Percentiles rank a stretch among this genome's conserved stretches.
These are phyloP conservation scores for Coenonympha glycerion DNA, from an alignment of 2,888 invertebrate genomes.

Conservation along the genomic window DNA sequence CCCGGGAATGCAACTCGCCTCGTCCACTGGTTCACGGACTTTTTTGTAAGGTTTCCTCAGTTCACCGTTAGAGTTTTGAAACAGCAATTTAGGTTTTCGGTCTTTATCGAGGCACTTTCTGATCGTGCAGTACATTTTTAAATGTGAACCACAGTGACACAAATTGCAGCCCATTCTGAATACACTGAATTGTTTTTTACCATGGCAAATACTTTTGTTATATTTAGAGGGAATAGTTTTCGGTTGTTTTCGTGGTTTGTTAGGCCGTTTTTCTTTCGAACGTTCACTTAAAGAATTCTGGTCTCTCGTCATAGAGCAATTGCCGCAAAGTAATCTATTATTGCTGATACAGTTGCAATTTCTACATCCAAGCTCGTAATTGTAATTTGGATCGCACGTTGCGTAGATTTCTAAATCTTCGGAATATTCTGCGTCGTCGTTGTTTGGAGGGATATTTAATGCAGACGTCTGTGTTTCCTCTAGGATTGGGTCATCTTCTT, in stretches of 20 bases:
- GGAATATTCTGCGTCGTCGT: slow-evolving; percentile 16
- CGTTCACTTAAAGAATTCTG: not conserved
- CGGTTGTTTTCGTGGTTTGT: not conserved
- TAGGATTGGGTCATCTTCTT: slow-evolving; percentile 33
- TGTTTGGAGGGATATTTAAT: not conserved
- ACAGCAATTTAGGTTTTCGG: not conserved
- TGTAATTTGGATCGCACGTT: slow-evolving; percentile 49
- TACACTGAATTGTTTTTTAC: slow-evolving; percentile 39
- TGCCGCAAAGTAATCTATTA: slow-evolving; percentile 60
- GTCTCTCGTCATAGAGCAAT: slow-evolving; percentile 42
- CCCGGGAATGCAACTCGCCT: slow-evolving; percentile 43
- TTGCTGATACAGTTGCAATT: slow-evolving; percentile 66
- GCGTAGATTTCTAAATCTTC: slow-evolving; percentile 46
- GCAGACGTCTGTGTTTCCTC: slow-evolving; percentile 1
- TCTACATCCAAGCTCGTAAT: slow-evolving; percentile 70
- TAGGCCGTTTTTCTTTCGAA: not conserved
- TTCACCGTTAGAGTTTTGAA: not conserved
- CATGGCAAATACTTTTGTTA: slow-evolving; percentile 34
- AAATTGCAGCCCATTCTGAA: slow-evolving; percentile 71
- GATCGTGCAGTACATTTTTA: slow-evolving; percentile 58
- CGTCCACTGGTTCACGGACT: slow-evolving; percentile 31
- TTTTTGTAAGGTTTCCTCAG: not conserved
- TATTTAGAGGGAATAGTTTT: no score
- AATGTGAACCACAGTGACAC: slow-evolving; percentile 66
- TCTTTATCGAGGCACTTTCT: slow-evolving; percentile 43